Evolutionary conservation across 1,140 invertebrate genomes (phyloP).

Genomic region (Dryas iulia): DNA sequence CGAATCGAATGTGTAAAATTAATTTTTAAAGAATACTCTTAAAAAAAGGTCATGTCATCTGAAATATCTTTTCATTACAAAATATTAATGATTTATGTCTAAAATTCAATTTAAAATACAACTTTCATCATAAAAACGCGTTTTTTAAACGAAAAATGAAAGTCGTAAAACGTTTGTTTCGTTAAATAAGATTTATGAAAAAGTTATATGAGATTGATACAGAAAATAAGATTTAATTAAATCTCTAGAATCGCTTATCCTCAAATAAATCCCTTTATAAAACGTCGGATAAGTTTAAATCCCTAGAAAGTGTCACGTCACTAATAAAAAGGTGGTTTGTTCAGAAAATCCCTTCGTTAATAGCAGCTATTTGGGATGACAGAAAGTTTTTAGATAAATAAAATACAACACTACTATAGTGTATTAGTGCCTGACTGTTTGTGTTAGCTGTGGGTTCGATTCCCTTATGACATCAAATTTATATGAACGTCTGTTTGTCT

Average conservation of each 20-base stretch:
- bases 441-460: no score
- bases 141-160: neutral
- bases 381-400: neutral
- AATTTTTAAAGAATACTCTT: no score
- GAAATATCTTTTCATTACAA: no score
- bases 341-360: neutral
- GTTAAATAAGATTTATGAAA: neutral
- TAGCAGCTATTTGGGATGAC: neutral
- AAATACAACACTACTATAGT: neutral
- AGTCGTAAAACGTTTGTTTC: no score
- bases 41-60: no score
- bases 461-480: no score
- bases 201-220: neutral
- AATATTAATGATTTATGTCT: no score
- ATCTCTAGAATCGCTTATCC: neutral
- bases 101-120: no score
- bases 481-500: no score
- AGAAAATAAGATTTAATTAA: neutral
- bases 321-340: constrained; percentile 2
- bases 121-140: neutral
- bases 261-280: neutral
- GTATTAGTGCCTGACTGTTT: no score
- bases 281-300: constrained; percentile 1
- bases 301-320: neutral
- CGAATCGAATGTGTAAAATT: no score